These are phyloP conservation scores for Rhabditoides inermis DNA, from an alignment of 2,888 invertebrate genomes.

Conservation along the genomic window DNA sequence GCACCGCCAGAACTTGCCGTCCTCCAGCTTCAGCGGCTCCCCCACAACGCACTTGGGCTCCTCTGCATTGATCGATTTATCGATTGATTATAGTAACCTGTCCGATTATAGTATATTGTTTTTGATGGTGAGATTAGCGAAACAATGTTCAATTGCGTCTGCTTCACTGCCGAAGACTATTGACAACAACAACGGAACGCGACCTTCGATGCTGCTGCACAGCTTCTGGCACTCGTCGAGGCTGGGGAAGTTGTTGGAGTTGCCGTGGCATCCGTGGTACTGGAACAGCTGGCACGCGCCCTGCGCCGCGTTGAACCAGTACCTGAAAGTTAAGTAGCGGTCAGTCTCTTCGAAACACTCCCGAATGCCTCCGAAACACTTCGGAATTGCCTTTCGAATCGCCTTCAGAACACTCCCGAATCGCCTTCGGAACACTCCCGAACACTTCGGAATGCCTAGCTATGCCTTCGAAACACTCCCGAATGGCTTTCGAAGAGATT, in stretches of 20 bases:
- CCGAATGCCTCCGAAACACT: no score
- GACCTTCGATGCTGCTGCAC: conserved; percentile 31
- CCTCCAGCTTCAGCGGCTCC: conserved; percentile 22
- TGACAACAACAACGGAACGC: no score
- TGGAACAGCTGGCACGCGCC: conserved; percentile 30
- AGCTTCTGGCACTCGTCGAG: conserved; percentile 28
- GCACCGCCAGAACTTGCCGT: conserved; percentile 31
- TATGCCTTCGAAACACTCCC: no score
- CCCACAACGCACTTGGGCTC: conserved; percentile 39
- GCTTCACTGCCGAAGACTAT: background rate
- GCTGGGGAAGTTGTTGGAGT: conserved; percentile 34
- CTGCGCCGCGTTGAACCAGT: conserved; percentile 23
- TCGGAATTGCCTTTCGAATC: no score
- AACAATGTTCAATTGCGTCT: no score
- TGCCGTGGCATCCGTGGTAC: conserved; percentile 26
- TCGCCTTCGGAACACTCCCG: no score
- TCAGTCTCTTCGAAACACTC: no score
- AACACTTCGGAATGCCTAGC: no score
- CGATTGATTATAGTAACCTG: background rate
- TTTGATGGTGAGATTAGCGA: background rate
- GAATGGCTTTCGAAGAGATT: no score
- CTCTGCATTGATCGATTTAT: conserved; percentile 12
- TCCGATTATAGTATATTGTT: no score
- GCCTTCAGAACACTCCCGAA: no score
- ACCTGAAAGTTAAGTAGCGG: conserved; percentile 3